A percentile compares a stretch with the other conserved stretches of the same genome.
These are phyloP conservation scores for Nyctibius grandis DNA, from an alignment of 2,797 vertebrate species.

Conservation along the genomic window DNA sequence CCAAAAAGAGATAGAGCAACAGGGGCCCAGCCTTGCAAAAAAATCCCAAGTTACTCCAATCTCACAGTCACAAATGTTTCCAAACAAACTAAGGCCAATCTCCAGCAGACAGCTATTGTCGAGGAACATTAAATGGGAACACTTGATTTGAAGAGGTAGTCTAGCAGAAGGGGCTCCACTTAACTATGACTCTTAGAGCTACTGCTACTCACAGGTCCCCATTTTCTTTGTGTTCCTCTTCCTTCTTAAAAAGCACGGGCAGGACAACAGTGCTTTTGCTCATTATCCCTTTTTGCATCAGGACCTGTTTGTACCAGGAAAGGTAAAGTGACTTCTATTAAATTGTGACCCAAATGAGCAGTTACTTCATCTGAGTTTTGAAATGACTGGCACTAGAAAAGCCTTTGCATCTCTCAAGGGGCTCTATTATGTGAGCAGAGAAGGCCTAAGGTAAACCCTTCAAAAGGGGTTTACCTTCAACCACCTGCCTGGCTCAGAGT, in stretches of 20 bases:
- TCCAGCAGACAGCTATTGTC: not conserved
- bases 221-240: not conserved
- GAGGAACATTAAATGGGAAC: not conserved
- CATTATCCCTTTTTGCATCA: not conserved
- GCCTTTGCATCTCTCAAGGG: not conserved
- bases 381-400: not conserved
- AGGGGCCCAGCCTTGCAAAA: not conserved
- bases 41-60: not conserved
- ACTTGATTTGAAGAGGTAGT: not conserved
- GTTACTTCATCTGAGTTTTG: not conserved
- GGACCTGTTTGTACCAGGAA: not conserved
- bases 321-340: not conserved
- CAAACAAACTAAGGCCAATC: not conserved
- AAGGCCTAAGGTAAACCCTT: not conserved
- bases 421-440: not conserved
- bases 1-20: not conserved
- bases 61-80: not conserved
- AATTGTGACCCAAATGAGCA: not conserved
- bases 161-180: not conserved
- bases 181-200: not conserved
- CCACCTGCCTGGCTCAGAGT: not conserved
- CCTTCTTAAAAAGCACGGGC: not conserved
- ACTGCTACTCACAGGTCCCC: not conserved
- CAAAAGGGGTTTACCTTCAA: too few species aligned
- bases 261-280: not conserved